These are phyloP conservation scores for Oxyruncus cristatus DNA, from an alignment of 2,113 vertebrate species.

Conservation along the genomic window DNA sequence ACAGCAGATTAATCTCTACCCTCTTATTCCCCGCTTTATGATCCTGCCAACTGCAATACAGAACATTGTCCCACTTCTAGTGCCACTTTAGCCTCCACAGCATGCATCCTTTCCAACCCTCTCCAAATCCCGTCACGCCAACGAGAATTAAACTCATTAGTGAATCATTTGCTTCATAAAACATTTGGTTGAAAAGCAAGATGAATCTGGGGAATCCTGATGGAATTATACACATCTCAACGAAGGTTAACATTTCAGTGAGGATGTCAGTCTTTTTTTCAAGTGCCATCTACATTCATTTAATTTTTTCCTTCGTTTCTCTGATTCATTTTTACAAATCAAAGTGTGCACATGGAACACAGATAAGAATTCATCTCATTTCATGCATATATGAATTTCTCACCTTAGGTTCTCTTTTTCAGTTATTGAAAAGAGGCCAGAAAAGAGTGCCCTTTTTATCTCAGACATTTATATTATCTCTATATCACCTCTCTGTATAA, in stretches of 20 bases:
- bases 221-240: neutral
- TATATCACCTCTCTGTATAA: neutral
- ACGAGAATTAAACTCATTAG: neutral
- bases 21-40: neutral
- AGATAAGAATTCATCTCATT: neutral
- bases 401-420: neutral
- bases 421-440: neutral
- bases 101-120: neutral
- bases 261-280: neutral
- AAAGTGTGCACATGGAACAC: neutral
- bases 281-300: neutral
- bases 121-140: accelerated
- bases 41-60: neutral
- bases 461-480: neutral
- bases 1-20: neutral
- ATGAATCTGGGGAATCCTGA: neutral
- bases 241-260: neutral
- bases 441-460: neutral
- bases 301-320: neutral
- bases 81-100: neutral
- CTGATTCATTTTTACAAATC: neutral
- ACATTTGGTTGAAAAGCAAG: neutral
- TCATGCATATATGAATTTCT: neutral
- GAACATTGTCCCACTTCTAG: neutral
- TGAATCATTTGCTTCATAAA: neutral